Conservation (phyloP, 92 coral and sea anemone species). For the Paramuricea clavata region DNA sequence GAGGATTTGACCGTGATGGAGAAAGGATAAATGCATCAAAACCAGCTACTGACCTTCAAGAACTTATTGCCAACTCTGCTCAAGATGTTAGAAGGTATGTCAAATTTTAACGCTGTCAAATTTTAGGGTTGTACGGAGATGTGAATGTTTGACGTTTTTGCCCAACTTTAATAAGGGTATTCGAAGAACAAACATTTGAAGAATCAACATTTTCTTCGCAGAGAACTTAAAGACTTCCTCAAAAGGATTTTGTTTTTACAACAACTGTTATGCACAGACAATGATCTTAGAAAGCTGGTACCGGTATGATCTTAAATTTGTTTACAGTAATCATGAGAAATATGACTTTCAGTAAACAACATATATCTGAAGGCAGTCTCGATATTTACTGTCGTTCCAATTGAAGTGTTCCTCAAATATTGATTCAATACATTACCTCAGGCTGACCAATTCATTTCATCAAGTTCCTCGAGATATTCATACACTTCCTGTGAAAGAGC, state of each 20-base stretch:
- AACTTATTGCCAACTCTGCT: slow-evolving; percentile 69
- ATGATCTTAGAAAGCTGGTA: slow-evolving; percentile 67
- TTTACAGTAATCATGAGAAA: neutral
- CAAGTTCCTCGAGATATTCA: too few species aligned
- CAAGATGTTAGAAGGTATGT: slow-evolving; percentile 58
- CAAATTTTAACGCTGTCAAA: too few species aligned
- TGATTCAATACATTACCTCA: too few species aligned
- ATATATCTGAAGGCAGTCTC: neutral
- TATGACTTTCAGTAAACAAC: neutral
- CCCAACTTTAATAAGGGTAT: neutral
- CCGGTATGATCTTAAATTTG: neutral
- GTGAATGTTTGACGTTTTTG: too few species aligned
- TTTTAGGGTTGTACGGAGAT: too few species aligned
- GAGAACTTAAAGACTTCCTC: slow-evolving; percentile 72
- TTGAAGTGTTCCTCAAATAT: neutral
- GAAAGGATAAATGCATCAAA: slow-evolving; percentile 69
- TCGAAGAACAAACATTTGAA: neutral
- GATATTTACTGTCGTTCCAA: neutral
- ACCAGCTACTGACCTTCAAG: slow-evolving; percentile 73
- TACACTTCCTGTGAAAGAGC: too few species aligned
- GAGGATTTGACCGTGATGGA: slow-evolving; percentile 77
- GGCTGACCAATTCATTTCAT: too few species aligned
- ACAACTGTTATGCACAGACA: slow-evolving; percentile 61
- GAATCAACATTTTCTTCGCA: slow-evolving; percentile 6
- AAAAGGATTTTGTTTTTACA: slow-evolving; percentile 71